phyloP scores from a whole-genome alignment of 1,140 invertebrate genomes.

The Catajapyx aquilonaris region DNA sequence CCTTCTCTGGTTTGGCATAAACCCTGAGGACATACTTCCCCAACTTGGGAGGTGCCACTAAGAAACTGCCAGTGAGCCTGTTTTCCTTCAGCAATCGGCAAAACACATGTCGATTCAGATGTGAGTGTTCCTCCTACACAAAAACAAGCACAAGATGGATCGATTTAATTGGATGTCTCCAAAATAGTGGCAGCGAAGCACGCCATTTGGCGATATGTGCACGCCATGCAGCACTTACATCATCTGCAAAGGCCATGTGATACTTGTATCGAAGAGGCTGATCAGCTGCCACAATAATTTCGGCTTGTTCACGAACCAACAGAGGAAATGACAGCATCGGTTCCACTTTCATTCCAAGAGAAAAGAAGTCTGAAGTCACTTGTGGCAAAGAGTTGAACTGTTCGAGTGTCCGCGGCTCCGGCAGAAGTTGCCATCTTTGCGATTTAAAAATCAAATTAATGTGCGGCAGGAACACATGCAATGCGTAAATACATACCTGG shows the following conservation, averaged over 20 bases:
- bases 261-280: slow-evolving; percentile 13
- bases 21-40: slow-evolving; percentile 18
- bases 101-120: slow-evolving; percentile 19
- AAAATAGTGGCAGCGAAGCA: no score
- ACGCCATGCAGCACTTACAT: slow-evolving; percentile 10
- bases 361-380: slow-evolving; percentile 20
- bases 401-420: slow-evolving; percentile 23
- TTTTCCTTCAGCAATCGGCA: slow-evolving; percentile 19
- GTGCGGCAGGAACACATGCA: neutral
- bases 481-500: slow-evolving; percentile 13
- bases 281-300: slow-evolving; percentile 8
- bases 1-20: slow-evolving; percentile 17
- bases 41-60: slow-evolving; percentile 15
- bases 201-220: no score
- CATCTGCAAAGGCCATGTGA: slow-evolving; percentile 10
- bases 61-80: slow-evolving; percentile 15
- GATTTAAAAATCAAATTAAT: neutral
- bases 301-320: slow-evolving; percentile 9
- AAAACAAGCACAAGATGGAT: no score
- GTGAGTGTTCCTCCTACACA: slow-evolving; percentile 13
- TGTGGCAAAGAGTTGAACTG: slow-evolving; percentile 27
- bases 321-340: slow-evolving; percentile 7
- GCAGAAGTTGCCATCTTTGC: slow-evolving; percentile 28
- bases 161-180: no score
- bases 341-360: slow-evolving; percentile 14